These are phyloP conservation scores for Drosophila yooni DNA, from an alignment of 2,888 invertebrate species.

Conservation along the genomic window DNA sequence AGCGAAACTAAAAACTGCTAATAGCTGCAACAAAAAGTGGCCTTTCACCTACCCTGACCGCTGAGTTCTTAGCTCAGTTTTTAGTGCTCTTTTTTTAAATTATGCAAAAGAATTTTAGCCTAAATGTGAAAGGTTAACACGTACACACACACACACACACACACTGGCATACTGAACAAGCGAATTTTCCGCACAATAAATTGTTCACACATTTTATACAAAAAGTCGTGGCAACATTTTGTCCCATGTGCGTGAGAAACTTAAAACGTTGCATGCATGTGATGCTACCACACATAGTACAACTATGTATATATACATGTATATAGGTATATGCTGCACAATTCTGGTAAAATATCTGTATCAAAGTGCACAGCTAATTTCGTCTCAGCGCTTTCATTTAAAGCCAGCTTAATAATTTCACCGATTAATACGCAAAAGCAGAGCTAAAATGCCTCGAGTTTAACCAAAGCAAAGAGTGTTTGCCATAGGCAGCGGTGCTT, in stretches of 20 bases:
- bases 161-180: constrained; percentile 36
- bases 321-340: constrained; percentile 4
- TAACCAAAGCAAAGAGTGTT: constrained; percentile 10
- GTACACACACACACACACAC: background rate
- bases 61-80: constrained; percentile 26
- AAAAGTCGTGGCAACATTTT: constrained; percentile 23
- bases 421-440: constrained; percentile 36
- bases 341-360: background rate
- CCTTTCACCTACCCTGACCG: constrained; percentile 50
- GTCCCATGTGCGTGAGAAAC: constrained; percentile 17
- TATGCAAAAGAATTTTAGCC: constrained; percentile 60
- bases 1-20: background rate
- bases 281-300: background rate
- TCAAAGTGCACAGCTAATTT: constrained; percentile 5
- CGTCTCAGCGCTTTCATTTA: constrained; percentile 26
- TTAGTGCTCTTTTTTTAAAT: constrained; percentile 43
- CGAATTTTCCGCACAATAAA: constrained; percentile 75
- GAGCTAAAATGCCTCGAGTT: constrained; percentile 39
- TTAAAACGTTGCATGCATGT: constrained; percentile 19
- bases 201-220: constrained; percentile 69
- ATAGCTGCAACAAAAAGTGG: constrained; percentile 22
- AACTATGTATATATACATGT: constrained; percentile 1
- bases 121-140: constrained; percentile 36
- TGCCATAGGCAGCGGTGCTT: background rate
- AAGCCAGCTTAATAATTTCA: constrained; percentile 21